phyloP scores from a whole-genome alignment of 2,113 vertebrate genomes.

The Leptobrachium leishanense region DNA sequence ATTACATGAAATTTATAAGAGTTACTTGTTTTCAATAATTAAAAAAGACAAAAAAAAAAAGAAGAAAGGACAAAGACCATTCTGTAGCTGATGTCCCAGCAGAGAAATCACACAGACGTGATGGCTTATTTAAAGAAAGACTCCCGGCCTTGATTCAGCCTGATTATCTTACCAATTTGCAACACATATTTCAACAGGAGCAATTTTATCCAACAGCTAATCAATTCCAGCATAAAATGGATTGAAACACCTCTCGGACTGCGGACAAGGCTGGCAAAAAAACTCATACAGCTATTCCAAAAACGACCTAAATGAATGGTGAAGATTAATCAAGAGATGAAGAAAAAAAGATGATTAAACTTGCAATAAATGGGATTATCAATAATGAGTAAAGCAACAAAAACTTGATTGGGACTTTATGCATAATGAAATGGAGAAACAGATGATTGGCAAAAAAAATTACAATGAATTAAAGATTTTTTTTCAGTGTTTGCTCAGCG shows the following conservation, averaged over 20 bases:
- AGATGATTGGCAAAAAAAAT: not conserved
- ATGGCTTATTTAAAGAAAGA: constrained; percentile 21
- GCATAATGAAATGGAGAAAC: not conserved
- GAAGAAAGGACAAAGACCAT: too few species aligned
- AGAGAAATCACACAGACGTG: not conserved
- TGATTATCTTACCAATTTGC: constrained; percentile 33
- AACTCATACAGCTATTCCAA: too few species aligned
- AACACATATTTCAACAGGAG: constrained; percentile 26
- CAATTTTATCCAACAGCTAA: constrained; percentile 31
- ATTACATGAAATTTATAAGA: too few species aligned
- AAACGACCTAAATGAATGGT: not conserved
- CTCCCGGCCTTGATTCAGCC: constrained; percentile 10
- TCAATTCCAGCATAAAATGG: constrained; percentile 19
- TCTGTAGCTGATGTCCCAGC: not conserved
- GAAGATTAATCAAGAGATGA: constrained; percentile 9
- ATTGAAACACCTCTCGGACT: not conserved
- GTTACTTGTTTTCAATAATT: too few species aligned
- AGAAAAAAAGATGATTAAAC: constrained; percentile 5
- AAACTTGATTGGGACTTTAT: constrained; percentile 1
- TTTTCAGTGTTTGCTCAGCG: too few species aligned
- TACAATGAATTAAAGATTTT: not conserved
- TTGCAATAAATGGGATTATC: not conserved
- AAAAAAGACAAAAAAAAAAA: too few species aligned
- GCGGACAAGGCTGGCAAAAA: not conserved
- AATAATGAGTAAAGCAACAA: constrained; percentile 9